phyloP scores from a whole-genome alignment of 2,113 vertebrate species.

The Irena cyanogastra region DNA sequence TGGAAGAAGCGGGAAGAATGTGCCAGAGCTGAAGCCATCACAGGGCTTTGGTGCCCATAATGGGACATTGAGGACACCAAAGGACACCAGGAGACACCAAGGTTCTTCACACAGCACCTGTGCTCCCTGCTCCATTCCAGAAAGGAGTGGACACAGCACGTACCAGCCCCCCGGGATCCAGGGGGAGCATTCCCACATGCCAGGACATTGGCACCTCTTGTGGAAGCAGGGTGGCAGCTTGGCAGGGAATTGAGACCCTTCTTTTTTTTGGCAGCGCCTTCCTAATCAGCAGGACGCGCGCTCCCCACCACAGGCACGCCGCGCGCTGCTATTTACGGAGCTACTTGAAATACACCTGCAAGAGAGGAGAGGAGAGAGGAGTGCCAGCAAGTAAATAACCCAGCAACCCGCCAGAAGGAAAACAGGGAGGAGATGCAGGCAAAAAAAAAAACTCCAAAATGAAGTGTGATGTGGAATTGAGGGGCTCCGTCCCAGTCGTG shows the following conservation, averaged over 20 bases:
- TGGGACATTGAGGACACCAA: not conserved
- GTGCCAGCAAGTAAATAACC: constrained; percentile 50
- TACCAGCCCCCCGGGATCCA: not conserved
- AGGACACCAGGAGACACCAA: fast-evolving
- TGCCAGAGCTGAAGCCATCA: not conserved
- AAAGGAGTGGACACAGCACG: not conserved
- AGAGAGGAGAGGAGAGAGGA: constrained; percentile 30
- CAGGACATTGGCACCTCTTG: not conserved
- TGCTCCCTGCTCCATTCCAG: not conserved
- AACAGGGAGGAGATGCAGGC: not conserved
- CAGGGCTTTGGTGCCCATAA: not conserved
- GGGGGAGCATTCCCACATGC: not conserved
- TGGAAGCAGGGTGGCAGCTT: not conserved
- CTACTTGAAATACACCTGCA: constrained; percentile 70
- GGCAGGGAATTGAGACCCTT: constrained; percentile 22
- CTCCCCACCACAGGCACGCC: constrained; percentile 18
- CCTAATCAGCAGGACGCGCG: constrained; percentile 53
- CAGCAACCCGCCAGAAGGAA: constrained; percentile 1
- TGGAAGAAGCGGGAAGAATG: not conserved
- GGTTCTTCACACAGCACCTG: not conserved
- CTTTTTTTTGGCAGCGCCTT: not conserved
- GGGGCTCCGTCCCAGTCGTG: fast-evolving
- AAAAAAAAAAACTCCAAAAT: not conserved
- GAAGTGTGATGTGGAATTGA: not conserved
- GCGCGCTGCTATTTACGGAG: constrained; percentile 56